These are phyloP conservation scores for Clusia tigrina DNA, from an alignment of 2,888 invertebrate species.

Conservation along the genomic window DNA sequence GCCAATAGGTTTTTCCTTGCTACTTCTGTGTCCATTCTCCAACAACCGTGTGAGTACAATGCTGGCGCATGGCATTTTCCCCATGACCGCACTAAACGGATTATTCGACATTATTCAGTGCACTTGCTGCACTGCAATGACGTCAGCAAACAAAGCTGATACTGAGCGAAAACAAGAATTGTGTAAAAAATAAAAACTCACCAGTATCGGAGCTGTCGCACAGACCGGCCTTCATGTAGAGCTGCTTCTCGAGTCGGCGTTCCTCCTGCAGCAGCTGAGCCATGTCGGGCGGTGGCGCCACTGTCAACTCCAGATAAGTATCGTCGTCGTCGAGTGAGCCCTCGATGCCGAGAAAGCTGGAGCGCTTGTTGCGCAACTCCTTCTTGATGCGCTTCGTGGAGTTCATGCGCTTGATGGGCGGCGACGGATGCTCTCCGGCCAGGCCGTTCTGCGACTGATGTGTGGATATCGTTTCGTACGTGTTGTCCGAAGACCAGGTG, in stretches of 20 bases:
- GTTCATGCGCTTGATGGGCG: constrained; percentile 75
- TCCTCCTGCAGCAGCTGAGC: constrained; percentile 82
- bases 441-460: constrained; percentile 23
- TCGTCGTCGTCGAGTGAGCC: constrained; percentile 72
- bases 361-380: constrained; percentile 82
- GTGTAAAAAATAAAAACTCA: constrained; percentile 39
- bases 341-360: constrained; percentile 86
- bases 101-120: constrained; percentile 34
- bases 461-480: constrained; percentile 59
- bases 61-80: not conserved
- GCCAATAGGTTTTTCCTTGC: no score
- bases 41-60: not conserved
- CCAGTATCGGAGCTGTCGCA: constrained; percentile 74
- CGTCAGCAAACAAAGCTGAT: no score
- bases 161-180: not conserved
- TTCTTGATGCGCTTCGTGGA: constrained; percentile 87
- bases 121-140: not conserved
- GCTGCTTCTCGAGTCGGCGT: constrained; percentile 77
- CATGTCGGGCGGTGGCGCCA: constrained; percentile 81
- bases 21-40: no score
- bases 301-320: constrained; percentile 72
- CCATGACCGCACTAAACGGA: constrained; percentile 48
- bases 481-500: constrained; percentile 58
- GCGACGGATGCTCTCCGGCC: constrained; percentile 43
- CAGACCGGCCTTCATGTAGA: constrained; percentile 76